phyloP scores from a whole-genome alignment of 2,113 vertebrate genomes.

The Sphaerodactylus townsendi region DNA sequence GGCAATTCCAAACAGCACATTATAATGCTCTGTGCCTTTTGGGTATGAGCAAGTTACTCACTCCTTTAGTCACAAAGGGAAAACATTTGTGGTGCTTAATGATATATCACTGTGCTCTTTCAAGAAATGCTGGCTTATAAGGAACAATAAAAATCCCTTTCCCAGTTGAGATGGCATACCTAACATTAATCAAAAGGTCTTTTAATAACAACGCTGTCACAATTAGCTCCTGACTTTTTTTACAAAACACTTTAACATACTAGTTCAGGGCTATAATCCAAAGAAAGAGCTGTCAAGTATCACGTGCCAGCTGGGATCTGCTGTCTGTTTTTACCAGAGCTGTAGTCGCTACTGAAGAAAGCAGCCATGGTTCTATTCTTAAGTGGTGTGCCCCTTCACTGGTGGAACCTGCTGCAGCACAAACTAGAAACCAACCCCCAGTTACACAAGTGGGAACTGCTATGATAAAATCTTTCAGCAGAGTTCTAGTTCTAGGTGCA shows the following conservation, averaged over 20 bases:
- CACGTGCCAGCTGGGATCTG: background rate
- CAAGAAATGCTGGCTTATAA: background rate
- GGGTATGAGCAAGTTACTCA: background rate
- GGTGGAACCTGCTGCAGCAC: background rate
- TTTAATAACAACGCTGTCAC: background rate
- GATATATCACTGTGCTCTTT: background rate
- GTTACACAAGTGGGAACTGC: background rate
- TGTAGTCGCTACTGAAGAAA: background rate
- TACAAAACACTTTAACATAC: background rate
- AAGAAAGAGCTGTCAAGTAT: background rate
- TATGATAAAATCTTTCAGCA: background rate
- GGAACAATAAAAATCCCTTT: background rate
- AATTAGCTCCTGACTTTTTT: background rate
- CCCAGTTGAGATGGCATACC: background rate
- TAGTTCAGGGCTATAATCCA: background rate
- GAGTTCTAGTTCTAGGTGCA: background rate
- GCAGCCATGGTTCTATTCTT: background rate
- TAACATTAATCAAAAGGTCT: background rate
- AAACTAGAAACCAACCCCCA: background rate
- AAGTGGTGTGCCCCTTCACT: background rate
- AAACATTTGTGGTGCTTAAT: rapidly evolving
- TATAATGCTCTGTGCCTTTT: background rate
- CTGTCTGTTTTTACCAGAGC: background rate
- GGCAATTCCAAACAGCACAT: too few species aligned
- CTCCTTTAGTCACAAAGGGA: background rate